Conservation (phyloP, 2,797 vertebrate species). For the Spizella passerina region DNA sequence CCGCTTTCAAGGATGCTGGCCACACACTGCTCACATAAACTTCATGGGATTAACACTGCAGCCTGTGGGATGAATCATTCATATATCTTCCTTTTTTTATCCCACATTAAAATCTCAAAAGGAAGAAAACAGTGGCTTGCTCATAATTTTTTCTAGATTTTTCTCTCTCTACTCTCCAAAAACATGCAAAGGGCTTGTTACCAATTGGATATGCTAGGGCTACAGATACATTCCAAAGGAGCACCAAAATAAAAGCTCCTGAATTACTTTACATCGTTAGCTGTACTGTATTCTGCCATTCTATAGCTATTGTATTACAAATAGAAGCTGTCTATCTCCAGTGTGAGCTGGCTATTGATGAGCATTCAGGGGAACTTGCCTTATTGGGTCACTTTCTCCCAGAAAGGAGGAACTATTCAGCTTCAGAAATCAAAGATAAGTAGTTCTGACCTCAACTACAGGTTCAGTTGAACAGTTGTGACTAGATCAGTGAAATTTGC, state of each 20-base stretch:
- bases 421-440: not conserved
- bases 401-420: not conserved
- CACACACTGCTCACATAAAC: not conserved
- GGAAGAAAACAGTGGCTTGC: not conserved
- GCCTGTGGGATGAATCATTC: not conserved
- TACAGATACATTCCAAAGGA: not conserved
- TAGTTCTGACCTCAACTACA: not conserved
- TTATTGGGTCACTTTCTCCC: not conserved
- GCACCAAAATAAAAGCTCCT: not conserved
- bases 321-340: not conserved
- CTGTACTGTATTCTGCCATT: not conserved
- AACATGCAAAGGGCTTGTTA: not conserved
- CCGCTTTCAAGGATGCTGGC: not conserved
- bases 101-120: not conserved
- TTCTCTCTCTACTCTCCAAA: not conserved
- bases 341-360: not conserved
- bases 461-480: not conserved
- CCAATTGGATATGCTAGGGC: not conserved
- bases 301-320: not conserved
- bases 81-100: not conserved
- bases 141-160: no score
- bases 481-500: not conserved
- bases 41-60: conserved; percentile 1
- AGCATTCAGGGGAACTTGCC: not conserved
- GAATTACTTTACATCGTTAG: not conserved